These are phyloP conservation scores for Glyptemys insculpta DNA, from an alignment of 2,797 vertebrate species.

Conservation along the genomic window DNA sequence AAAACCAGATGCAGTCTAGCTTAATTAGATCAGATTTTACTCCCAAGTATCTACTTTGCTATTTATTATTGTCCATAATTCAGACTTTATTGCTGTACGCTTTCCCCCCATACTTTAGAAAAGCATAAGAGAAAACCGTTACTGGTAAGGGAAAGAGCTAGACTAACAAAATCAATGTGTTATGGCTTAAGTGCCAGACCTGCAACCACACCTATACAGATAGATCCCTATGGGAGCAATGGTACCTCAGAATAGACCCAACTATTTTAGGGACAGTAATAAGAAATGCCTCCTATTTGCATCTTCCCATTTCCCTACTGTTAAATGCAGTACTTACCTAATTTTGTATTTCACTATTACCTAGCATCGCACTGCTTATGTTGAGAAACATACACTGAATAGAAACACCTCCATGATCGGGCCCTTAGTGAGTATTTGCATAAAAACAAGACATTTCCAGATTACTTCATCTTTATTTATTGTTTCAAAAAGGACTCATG, in stretches of 20 bases:
- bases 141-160: neutral
- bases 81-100: neutral
- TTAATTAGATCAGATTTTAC: slow-evolving; percentile 2
- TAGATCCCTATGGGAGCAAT: neutral
- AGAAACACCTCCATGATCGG: neutral
- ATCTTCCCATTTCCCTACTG: neutral
- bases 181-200: neutral
- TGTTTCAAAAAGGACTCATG: neutral
- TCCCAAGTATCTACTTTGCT: neutral
- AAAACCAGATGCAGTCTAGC: slow-evolving; percentile 45
- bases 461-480: neutral
- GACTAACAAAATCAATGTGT: neutral
- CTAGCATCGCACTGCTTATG: neutral
- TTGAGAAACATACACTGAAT: neutral
- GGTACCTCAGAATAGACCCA: neutral
- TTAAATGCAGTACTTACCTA: neutral
- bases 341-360: neutral
- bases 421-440: neutral
- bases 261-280: neutral
- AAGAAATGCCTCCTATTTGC: neutral
- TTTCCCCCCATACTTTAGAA: neutral
- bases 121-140: neutral
- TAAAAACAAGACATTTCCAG: neutral
- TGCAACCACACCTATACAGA: neutral
- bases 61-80: neutral